Base-by-base conservation (phyloP, 2,113 vertebrate species). In the Pygoscelis adeliae region DNA sequence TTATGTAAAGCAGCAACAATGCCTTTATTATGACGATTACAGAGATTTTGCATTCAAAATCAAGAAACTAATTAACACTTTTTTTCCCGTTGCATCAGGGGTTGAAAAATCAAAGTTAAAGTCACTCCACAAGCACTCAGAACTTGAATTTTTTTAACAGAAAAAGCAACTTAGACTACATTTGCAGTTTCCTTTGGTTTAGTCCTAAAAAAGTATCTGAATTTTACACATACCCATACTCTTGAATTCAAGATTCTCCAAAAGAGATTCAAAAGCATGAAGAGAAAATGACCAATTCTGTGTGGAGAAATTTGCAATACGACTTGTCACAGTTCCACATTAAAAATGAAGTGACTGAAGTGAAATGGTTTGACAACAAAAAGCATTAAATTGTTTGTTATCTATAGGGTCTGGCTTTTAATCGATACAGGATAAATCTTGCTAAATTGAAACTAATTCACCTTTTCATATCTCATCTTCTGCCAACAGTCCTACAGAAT, bases 1-100 rank as follows among this genome's bases (percentile, higher is more conserved):
- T 97, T 96, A 96, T 97, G 95, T 98, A 98, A 98, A 98, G 97
- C 97, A 98, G 80, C 80, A 97, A 87, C 89, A 98, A 98, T 91
- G 94, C 90, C 83, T 96, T 97, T 93, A 96, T 95, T 95, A 95
- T 84, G 95, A 96, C 3, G 3, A 90, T 93, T 97, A 98, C 93
- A 97, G 63, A 88, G 76, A 83, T 87, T 97, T 62, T 95, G 65
- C 96, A 97, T 96, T 97, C 67, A 85, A 97, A 97, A 97, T 83
- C 72, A 96, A 89, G 50, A 96, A 92, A 92, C n/a, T 93, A 79
- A 97, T 96, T 79, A 93, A 93, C 56, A 90, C 38, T 92, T 95
- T 91, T 85, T 96, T 87, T 66, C 86, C 92, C 79, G 97, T 18
- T 97, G 97, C 96, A 97, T 93, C 63, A 94, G 91, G 72, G 95